A percentile compares a stretch with the other conserved stretches of the same genome.
Conservation (phyloP, 1,140 invertebrate species). For the Orchesella cincta region DNA sequence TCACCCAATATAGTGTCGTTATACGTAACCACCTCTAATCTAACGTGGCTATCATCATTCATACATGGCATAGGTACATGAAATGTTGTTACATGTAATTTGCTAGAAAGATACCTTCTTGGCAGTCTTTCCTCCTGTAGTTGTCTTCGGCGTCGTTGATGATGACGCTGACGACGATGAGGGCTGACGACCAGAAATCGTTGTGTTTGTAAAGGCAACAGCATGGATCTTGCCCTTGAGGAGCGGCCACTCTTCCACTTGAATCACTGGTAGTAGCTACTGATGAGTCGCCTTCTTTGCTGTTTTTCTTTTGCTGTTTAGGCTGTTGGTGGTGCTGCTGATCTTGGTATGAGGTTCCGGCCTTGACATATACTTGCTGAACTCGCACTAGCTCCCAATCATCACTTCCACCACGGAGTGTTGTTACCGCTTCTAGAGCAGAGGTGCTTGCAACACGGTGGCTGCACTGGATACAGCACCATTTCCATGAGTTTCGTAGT, state of each 20-base stretch:
- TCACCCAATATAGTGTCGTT: too few relatives aligned
- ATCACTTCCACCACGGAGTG: neutral
- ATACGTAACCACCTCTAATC: too few relatives aligned
- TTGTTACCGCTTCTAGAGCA: neutral
- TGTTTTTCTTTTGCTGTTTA: neutral
- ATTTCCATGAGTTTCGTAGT: neutral
- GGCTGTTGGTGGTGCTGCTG: neutral
- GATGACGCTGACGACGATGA: conserved; percentile 6
- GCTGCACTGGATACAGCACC: neutral
- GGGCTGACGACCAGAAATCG: neutral
- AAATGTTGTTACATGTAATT: too few relatives aligned
- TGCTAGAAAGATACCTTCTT: conserved; percentile 3
- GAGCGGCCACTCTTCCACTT: neutral
- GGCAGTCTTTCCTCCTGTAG: neutral
- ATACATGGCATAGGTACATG: too few relatives aligned
- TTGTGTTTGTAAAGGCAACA: neutral
- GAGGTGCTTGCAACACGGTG: neutral
- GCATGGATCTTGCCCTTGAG: conserved; percentile 49
- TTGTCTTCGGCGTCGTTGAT: neutral
- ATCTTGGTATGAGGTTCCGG: conserved; percentile 1
- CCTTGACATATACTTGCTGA: conserved; percentile 52
- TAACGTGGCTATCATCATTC: too few relatives aligned
- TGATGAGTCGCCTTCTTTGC: neutral
- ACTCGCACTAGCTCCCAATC: conserved; percentile 45
- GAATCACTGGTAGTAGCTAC: conserved; percentile 4